Evolutionary conservation across 2,888 invertebrate species (phyloP), one percentile per base, ranked within the genome.

Genomic region (Drosophila cognata): DNA sequence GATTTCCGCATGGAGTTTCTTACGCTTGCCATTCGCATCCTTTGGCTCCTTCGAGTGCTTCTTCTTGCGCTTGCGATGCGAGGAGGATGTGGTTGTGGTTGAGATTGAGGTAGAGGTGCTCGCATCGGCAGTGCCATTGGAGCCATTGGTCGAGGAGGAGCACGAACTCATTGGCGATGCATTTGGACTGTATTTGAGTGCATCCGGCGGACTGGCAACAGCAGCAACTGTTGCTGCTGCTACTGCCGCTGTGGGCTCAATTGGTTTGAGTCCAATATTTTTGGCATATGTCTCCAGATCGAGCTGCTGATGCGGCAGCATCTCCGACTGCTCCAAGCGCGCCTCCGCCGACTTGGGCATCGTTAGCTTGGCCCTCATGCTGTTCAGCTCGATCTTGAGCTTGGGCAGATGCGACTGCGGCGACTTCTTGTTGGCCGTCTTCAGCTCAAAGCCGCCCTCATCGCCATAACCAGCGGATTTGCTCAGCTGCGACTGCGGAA

Each of bases 1-100:
- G 56, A 94, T 94, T 81, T 94, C 94, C 0, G 94, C 94, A 79
- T 94, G 94, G n/a, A 94, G 80, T 84, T 94, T 94, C 50, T 94
- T 91, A 41, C 94, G 93, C 76, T 94, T 94, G 38, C 92, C 91
- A 48, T 91, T 92, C 0, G 92, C 74, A 50, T 93, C 92, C 66
- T 92, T 91, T 0, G 94, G 93, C 69, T 94, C 94, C 85, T 94
- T 94, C 2, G 94, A 94, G 85, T 95, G 94, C 83, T 94, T 94
- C 92, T 95, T 95, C 84, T 94, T 95, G 36, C 94, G 92, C 84
- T 94, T 94, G 84, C 94, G 94, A 71, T 94, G 94, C 28, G 93
- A 91, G 0, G 91, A 89, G 1, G 89, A 83, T 0, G 79, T 77
- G 0, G 80, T 59, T 0, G 68, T 48, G 1, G 51, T 25, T 11